A percentile compares a stretch with the other conserved stretches of the same genome.
Conservation (phyloP, 1,140 invertebrate genomes). For the Papilio dardanus region DNA sequence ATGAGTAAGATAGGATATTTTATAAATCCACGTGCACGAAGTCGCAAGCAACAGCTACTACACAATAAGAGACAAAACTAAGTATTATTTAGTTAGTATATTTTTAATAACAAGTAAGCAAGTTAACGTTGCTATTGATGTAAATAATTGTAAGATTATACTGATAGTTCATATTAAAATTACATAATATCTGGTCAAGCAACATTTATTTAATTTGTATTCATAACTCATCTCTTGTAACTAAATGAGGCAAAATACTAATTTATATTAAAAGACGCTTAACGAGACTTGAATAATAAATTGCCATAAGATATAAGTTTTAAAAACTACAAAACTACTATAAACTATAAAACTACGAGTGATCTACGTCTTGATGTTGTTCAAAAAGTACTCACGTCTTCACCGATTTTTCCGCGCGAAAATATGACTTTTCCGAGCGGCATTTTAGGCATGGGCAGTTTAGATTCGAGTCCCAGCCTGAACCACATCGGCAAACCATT, state of each 20-base stretch:
- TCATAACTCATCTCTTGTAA: neutral
- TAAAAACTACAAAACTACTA: neutral
- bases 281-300: constrained; percentile 24
- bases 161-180: neutral
- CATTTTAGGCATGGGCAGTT: constrained; percentile 76
- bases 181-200: neutral
- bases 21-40: no score
- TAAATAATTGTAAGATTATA: no score
- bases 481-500: constrained; percentile 77
- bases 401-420: constrained; percentile 75
- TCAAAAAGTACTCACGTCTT: constrained; percentile 67
- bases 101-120: no score
- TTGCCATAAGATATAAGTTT: neutral
- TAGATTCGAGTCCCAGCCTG: constrained; percentile 68
- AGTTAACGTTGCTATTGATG: no score
- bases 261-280: constrained; percentile 32
- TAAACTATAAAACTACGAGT: no score
- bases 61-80: no score
- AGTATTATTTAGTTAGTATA: no score
- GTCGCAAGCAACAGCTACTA: no score
- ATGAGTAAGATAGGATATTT: no score
- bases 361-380: neutral
- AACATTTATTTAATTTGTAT: neutral
- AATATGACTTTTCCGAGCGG: constrained; percentile 71
- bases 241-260: constrained; percentile 10